A percentile compares a stretch with the other conserved stretches of the same genome.
Evolutionary conservation across 1,140 invertebrate genomes (phyloP).

Genomic region (Eciton burchellii): DNA sequence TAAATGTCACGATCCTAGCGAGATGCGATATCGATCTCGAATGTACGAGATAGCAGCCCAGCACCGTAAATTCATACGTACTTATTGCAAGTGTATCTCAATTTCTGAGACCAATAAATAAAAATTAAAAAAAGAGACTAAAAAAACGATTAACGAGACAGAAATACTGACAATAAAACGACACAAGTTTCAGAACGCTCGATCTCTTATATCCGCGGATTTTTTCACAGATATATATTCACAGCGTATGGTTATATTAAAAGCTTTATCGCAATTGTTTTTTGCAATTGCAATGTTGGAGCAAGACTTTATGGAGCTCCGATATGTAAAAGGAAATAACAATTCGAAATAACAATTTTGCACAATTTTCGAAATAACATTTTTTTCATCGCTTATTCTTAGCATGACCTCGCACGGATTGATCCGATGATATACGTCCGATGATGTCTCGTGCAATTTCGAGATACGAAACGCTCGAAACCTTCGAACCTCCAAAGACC

Average conservation of each 20-base stretch:
- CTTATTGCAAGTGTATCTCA: conserved; percentile 6
- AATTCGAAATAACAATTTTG: background rate
- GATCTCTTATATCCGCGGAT: no score
- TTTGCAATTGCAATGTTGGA: no score
- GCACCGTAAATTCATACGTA: background rate
- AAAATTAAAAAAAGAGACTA: no score
- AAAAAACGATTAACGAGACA: background rate
- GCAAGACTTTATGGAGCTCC: background rate
- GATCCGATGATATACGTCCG: background rate
- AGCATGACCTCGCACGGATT: conserved; percentile 12
- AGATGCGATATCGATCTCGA: conserved; percentile 12
- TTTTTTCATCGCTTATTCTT: background rate
- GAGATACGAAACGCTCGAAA: conserved; percentile 26
- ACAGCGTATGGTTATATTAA: background rate
- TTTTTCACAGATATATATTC: background rate
- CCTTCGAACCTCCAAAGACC: conserved; percentile 39
- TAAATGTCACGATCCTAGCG: conserved; percentile 35
- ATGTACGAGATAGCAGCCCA: conserved; percentile 29
- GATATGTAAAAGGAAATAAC: conserved; percentile 18
- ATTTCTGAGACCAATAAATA: background rate
- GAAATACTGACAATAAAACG: conserved; percentile 9
- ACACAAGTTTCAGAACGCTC: conserved; percentile 16
- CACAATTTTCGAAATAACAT: no score
- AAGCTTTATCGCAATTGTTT: background rate
- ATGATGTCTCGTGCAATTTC: conserved; percentile 18